Base-by-base conservation (phyloP, 2,888 invertebrate genomes). In the Tetragonisca angustula region DNA sequence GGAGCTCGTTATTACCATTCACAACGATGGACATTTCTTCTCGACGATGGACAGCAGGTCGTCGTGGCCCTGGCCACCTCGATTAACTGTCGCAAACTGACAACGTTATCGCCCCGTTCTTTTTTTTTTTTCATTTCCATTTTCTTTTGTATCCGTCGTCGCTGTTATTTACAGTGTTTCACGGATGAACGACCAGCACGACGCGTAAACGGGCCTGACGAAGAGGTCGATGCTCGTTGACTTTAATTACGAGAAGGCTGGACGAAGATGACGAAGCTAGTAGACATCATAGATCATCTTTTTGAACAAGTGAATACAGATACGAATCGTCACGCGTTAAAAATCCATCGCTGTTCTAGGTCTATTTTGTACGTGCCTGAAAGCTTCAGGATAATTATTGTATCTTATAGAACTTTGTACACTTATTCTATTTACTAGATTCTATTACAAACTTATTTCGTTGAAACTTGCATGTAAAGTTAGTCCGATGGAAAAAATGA, bases 1-100 rank as follows among this genome's bases (percentile, higher is more conserved):
- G 87, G 79, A 88, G 84, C 84, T 87, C 81, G 83, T 89, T 89
- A 88, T 89, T 89, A 89, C 78, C 83, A 83, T 86, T 89, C 82
- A 84, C 79, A 50, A 69, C 59, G 69, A n/a, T n/a, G n/a, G n/a
- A n/a, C 50, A 83, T 69, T 79, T 49, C 71, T 73, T 76, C 72
- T 74, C 81, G 72, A 77, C 79, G 79, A 79, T 67, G 62, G 67
- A 82, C 64, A 79, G 73, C 72, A 77, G 69, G 78, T 27, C 32
- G 78, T 27, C 27, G 56, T 79, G 75, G 79, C 21, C 73, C 0
- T 19, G 54, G 3, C 50, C 49, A 11, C 43, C 43, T 43, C 71
- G 73, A 84, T 78, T 75, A 78, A 61, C 83, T 52, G 72, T 73
- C 68, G 59, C 77, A 0, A 43, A 4, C 27, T 65, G 69, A 81